Evolutionary conservation across 1,140 invertebrate genomes (phyloP).

Genomic region (Anastrepha ludens): DNA sequence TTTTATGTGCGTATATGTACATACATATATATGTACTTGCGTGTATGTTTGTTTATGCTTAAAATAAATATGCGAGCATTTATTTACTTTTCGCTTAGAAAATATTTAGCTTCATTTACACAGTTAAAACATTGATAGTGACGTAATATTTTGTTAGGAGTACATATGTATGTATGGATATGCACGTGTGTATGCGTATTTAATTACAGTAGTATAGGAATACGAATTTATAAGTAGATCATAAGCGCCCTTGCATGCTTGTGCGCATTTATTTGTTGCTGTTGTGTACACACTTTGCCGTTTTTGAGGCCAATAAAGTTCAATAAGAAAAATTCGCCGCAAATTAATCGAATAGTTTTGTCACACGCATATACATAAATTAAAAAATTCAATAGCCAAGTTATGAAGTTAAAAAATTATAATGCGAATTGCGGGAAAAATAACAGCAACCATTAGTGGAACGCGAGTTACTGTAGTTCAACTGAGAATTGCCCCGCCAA

Average conservation of each 20-base stretch:
- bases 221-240: no score
- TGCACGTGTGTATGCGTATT: no score
- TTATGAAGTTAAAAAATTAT: not conserved
- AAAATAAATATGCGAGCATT: no score
- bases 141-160: no score
- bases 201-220: no score
- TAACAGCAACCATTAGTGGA: not conserved
- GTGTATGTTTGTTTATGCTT: not conserved
- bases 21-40: not conserved
- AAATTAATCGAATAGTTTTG: slow-evolving; percentile 30
- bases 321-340: not conserved
- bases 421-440: not conserved
- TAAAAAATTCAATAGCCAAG: not conserved
- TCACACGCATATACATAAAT: slow-evolving; percentile 19
- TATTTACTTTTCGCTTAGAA: not conserved
- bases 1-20: not conserved
- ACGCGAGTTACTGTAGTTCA: not conserved
- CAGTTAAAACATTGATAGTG: not conserved
- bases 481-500: not conserved
- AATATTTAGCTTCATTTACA: not conserved
- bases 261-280: no score
- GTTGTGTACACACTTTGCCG: no score
- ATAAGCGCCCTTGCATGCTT: no score
- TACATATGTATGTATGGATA: no score
- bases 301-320: not conserved